phyloP scores from a whole-genome alignment of 2,888 invertebrate genomes.

The Scaptomyza parva region DNA sequence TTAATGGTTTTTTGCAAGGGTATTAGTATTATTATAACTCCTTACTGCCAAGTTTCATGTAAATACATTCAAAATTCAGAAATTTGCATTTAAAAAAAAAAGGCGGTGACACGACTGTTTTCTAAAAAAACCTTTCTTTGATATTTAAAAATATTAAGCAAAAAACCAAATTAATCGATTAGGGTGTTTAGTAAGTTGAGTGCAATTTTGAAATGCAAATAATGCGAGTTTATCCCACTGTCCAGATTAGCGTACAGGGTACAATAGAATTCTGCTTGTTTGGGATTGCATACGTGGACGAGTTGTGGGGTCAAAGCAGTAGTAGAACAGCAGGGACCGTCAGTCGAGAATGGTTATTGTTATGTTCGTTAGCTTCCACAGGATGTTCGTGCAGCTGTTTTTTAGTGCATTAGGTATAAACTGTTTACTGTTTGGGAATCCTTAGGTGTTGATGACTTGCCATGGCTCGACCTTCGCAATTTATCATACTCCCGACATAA shows the following conservation, averaged over 20 bases:
- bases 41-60: too few relatives aligned
- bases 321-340: constrained; percentile 31
- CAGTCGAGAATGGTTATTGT: constrained; percentile 59
- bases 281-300: constrained; percentile 27
- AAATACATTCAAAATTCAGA: too few relatives aligned
- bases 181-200: neutral
- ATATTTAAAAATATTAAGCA: too few relatives aligned
- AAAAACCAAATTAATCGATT: too few relatives aligned
- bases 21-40: too few relatives aligned
- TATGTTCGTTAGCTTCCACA: constrained; percentile 61
- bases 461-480: constrained; percentile 23
- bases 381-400: constrained; percentile 73
- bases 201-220: neutral
- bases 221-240: neutral
- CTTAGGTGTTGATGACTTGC: constrained; percentile 27
- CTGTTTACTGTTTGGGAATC: constrained; percentile 46
- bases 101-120: too few relatives aligned
- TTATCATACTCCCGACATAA: neutral
- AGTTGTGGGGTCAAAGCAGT: constrained; percentile 26
- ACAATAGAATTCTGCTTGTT: constrained; percentile 3
- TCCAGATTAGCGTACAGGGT: neutral
- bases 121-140: too few relatives aligned
- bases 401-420: constrained; percentile 62
- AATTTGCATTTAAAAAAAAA: too few relatives aligned
- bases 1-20: too few relatives aligned